phyloP scores from a whole-genome alignment of 2,113 vertebrate genomes.

The Equus przewalskii region DNA sequence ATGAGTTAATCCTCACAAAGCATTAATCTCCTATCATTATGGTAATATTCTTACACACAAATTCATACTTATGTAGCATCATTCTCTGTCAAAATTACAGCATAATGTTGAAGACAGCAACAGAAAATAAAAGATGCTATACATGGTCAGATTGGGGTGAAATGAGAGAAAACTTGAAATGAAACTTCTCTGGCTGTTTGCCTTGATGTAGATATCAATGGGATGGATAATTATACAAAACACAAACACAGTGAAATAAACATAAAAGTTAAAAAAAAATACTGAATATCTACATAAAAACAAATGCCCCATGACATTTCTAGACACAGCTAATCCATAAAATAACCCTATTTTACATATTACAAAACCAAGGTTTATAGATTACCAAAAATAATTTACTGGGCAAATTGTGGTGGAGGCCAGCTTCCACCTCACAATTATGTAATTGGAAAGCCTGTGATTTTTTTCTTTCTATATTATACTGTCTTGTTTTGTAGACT shows the following conservation, averaged over 20 bases:
- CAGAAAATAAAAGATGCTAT: background rate
- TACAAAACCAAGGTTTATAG: background rate
- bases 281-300: background rate
- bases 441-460: background rate
- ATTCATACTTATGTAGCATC: background rate
- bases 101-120: background rate
- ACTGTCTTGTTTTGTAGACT: background rate
- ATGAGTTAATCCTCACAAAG: background rate
- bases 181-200: background rate
- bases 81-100: background rate
- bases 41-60: background rate
- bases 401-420: background rate
- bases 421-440: rapidly evolving
- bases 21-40: background rate
- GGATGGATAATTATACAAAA: background rate
- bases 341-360: background rate
- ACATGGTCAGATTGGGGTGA: background rate
- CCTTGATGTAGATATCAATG: background rate
- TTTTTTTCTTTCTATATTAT: background rate
- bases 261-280: background rate
- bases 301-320: background rate
- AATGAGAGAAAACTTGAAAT: background rate
- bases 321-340: background rate
- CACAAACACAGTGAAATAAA: background rate
- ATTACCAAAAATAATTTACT: no score